phyloP scores from a whole-genome alignment of 2,113 vertebrate species.

The Barnardius zonarius region DNA sequence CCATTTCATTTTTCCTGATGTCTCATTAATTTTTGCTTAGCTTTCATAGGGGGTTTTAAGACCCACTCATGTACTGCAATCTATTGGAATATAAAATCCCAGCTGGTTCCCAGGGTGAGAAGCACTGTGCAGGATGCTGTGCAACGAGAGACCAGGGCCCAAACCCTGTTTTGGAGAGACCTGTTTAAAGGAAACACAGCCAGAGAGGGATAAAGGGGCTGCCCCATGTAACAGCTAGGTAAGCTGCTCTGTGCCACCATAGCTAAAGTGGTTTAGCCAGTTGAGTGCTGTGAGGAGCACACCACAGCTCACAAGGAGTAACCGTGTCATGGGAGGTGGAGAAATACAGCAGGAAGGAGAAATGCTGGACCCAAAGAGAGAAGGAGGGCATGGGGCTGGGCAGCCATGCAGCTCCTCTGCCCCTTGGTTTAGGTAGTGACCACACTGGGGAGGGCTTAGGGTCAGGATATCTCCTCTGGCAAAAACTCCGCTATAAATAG shows the following conservation, averaged over 20 bases:
- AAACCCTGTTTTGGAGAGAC: not conserved
- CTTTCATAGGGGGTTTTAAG: not conserved
- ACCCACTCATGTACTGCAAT: not conserved
- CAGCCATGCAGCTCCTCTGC: not conserved
- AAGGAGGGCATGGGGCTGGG: not conserved
- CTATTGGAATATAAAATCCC: not conserved
- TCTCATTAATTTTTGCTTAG: not conserved
- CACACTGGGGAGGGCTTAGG: not conserved
- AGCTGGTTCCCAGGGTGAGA: not conserved
- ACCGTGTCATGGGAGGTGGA: not conserved
- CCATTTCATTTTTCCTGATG: not conserved
- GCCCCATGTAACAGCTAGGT: not conserved
- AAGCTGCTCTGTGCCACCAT: not conserved
- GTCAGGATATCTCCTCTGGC: not conserved
- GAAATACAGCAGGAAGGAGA: not conserved
- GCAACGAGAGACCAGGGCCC: not conserved
- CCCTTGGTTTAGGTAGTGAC: not conserved
- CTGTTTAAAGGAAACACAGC: not conserved
- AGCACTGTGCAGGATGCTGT: not conserved
- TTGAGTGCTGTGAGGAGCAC: not conserved
- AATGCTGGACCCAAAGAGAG: not conserved
- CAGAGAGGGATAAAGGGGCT: not conserved
- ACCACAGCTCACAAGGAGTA: not conserved
- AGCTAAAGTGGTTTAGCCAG: not conserved
- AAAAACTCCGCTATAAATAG: not conserved